These are phyloP conservation scores for Myripristis murdjan DNA, from an alignment of 2,797 vertebrate genomes.

Conservation along the genomic window DNA sequence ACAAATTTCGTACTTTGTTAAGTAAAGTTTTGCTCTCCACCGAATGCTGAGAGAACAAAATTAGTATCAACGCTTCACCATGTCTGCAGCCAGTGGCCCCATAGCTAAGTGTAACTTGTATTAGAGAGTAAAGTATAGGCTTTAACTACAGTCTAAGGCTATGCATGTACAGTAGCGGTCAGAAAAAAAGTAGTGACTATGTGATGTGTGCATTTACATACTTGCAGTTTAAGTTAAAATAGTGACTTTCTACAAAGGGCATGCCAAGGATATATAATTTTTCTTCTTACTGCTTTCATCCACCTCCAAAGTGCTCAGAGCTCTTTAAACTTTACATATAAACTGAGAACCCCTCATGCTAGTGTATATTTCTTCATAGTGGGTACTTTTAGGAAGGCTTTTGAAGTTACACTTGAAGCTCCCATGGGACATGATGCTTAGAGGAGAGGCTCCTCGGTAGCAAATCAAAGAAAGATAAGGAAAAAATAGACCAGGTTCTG, in stretches of 20 bases:
- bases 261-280: slow-evolving; percentile 41
- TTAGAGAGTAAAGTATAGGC: slow-evolving; percentile 38
- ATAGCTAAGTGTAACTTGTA: slow-evolving; percentile 88
- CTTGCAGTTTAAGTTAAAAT: slow-evolving; percentile 18
- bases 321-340: slow-evolving; percentile 60
- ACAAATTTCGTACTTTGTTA: slow-evolving; percentile 91
- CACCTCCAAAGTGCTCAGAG: slow-evolving; percentile 57
- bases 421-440: slow-evolving; percentile 96
- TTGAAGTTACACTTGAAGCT: slow-evolving; percentile 86
- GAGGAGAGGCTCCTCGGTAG: slow-evolving; percentile 87
- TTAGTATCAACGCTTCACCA: slow-evolving; percentile 89
- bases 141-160: slow-evolving; percentile 27
- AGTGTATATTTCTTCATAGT: slow-evolving; percentile 44
- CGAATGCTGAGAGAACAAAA: slow-evolving; percentile 89
- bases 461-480: slow-evolving; percentile 87
- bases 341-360: slow-evolving; percentile 47
- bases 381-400: slow-evolving; percentile 45
- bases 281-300: slow-evolving; percentile 58
- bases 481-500: slow-evolving; percentile 78
- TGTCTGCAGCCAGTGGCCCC: slow-evolving; percentile 91
- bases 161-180: slow-evolving; percentile 42
- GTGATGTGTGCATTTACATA: slow-evolving; percentile 23
- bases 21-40: slow-evolving; percentile 83
- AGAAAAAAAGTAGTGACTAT: slow-evolving; percentile 45
- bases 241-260: slow-evolving; percentile 53